Percentiles rank a stretch among this genome's conserved stretches.
Conservation (phyloP, 2,797 vertebrate species). For the Hydrolagus colliei region DNA sequence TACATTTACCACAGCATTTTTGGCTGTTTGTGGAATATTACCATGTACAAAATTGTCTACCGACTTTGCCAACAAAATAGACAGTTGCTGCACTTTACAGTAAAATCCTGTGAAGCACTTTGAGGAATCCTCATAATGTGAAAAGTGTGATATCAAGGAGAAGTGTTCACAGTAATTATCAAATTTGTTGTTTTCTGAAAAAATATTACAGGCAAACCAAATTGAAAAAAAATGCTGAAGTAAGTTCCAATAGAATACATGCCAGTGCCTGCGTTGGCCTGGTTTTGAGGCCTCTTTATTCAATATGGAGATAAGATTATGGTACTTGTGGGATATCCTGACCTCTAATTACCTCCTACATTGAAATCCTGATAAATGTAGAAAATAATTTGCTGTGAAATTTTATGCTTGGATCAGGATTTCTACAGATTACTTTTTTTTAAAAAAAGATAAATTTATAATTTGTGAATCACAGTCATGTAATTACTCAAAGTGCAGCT, state of each 20-base stretch:
- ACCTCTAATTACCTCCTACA: slow-evolving; percentile 21
- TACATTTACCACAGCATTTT: too few relatives aligned
- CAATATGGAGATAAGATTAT: slow-evolving; percentile 3
- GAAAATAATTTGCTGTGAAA: slow-evolving; percentile 25
- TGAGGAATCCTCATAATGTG: too few relatives aligned
- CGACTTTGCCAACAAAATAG: too few relatives aligned
- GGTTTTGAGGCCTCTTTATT: slow-evolving; percentile 1
- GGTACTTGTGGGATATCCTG: slow-evolving; percentile 11
- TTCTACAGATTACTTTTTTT: slow-evolving; percentile 19
- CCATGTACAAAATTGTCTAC: too few relatives aligned
- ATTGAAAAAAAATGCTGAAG: background rate
- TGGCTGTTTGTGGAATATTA: too few relatives aligned
- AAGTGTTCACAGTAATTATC: too few relatives aligned
- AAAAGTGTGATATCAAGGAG: too few relatives aligned
- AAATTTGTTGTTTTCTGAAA: too few relatives aligned
- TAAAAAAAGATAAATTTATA: slow-evolving; percentile 3
- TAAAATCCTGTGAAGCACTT: too few relatives aligned
- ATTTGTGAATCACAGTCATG: slow-evolving; percentile 13
- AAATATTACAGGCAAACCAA: too few relatives aligned
- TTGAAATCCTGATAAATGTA: slow-evolving; percentile 18
- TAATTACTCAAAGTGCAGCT: slow-evolving; percentile 17
- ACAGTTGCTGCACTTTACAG: too few relatives aligned
- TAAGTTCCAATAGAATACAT: background rate
- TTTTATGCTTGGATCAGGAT: slow-evolving; percentile 19
- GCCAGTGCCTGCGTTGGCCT: background rate